Evolutionary conservation across 2,113 vertebrate genomes (phyloP).

Genomic region (Lota lota): DNA sequence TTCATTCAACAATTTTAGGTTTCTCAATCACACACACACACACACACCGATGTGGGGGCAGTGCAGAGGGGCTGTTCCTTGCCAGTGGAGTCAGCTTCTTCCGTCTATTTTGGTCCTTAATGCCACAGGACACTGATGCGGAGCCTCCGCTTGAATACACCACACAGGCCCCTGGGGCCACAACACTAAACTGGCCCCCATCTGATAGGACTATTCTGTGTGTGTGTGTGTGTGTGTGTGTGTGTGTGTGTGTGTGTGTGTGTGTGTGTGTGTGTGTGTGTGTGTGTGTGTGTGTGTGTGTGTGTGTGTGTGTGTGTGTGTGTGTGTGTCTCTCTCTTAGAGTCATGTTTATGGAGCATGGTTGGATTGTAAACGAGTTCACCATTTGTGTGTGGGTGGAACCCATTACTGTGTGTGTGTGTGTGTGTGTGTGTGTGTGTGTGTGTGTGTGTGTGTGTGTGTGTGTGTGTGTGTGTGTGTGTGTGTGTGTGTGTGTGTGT

Average conservation of each 20-base stretch:
- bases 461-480: too few species aligned
- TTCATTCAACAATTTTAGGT: too few species aligned
- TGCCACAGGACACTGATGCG: constrained; percentile 51
- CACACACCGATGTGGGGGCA: constrained; percentile 28
- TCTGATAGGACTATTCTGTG: constrained; percentile 36
- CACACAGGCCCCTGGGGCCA: constrained; percentile 34
- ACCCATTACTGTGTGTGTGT: too few species aligned
- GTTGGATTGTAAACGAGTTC: too few species aligned
- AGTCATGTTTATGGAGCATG: too few species aligned
- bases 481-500: too few species aligned
- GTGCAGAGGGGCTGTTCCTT: constrained; percentile 20
- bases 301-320: neutral
- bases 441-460: too few species aligned
- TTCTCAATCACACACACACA: constrained; percentile 12
- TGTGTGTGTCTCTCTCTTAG: neutral
- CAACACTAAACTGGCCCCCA: constrained; percentile 37
- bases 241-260: constrained; percentile 3
- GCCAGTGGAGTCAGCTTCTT: constrained; percentile 43
- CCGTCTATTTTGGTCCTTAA: constrained; percentile 60
- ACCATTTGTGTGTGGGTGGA: too few species aligned
- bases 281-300: constrained; percentile 6
- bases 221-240: constrained; percentile 9
- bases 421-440: too few species aligned
- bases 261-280: constrained; percentile 3
- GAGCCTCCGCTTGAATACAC: constrained; percentile 54